Percentiles rank a stretch among this genome's conserved stretches.
Evolutionary conservation across 2,113 vertebrate genomes (phyloP).

Genomic region (Desmodus rotundus): DNA sequence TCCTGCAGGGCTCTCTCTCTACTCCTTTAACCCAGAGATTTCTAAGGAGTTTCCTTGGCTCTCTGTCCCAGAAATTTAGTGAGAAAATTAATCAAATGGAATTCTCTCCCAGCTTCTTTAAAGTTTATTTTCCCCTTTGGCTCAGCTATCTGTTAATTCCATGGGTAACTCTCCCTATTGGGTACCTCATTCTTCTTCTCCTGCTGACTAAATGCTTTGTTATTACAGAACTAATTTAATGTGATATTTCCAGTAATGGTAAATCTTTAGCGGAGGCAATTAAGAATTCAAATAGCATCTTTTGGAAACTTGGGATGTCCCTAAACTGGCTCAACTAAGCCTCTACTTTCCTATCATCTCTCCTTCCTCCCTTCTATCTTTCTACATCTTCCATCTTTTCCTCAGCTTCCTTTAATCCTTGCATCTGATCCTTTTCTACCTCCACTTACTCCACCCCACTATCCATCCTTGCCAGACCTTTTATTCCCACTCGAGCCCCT

Average conservation of each 20-base stretch:
- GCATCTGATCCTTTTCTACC: not conserved
- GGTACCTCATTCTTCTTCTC: not conserved
- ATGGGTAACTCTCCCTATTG: not conserved
- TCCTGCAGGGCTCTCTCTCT: not conserved
- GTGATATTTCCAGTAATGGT: not conserved
- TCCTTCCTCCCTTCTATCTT: not conserved
- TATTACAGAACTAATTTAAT: not conserved
- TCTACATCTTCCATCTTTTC: not conserved
- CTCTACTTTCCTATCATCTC: not conserved
- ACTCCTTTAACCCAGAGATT: not conserved
- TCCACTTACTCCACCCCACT: not conserved
- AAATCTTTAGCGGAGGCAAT: not conserved
- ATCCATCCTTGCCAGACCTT: not conserved
- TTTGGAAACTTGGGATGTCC: not conserved
- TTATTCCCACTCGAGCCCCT: not conserved
- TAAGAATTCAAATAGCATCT: not conserved
- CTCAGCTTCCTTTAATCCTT: not conserved
- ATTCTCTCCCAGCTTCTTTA: not conserved
- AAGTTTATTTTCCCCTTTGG: not conserved
- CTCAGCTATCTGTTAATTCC: not conserved
- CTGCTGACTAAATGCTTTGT: not conserved
- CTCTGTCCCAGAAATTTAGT: not conserved
- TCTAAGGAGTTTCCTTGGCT: not conserved
- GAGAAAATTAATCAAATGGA: not conserved
- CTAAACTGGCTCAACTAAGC: not conserved